phyloP scores from a whole-genome alignment of 2,888 invertebrate genomes.

The Onchidella celtica region DNA sequence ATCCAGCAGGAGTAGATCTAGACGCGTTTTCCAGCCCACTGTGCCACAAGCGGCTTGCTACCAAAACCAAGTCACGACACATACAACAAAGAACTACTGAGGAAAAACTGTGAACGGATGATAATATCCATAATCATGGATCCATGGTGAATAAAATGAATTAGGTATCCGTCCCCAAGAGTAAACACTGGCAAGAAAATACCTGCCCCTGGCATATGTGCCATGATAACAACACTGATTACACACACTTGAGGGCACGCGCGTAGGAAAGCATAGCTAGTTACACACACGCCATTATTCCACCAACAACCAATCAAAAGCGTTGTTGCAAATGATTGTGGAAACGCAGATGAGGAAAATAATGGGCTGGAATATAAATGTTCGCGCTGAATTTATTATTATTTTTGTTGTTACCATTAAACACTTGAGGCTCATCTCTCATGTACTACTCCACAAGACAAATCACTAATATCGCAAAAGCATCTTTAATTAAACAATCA shows the following conservation, averaged over 20 bases:
- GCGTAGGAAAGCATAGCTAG: constrained; percentile 45
- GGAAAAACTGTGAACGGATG: not conserved
- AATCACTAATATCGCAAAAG: too few relatives aligned
- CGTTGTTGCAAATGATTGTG: constrained; percentile 3
- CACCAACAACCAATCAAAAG: constrained; percentile 20
- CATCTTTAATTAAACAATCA: too few relatives aligned
- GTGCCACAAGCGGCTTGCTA: too few relatives aligned
- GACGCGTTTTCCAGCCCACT: too few relatives aligned
- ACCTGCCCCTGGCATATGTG: constrained; percentile 20
- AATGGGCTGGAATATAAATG: constrained; percentile 9
- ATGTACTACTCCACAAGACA: too few relatives aligned
- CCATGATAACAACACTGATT: constrained; percentile 12
- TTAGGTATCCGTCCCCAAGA: not conserved
- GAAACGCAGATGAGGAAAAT: constrained; percentile 19
- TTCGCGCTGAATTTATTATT: too few relatives aligned
- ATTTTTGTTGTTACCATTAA: too few relatives aligned
- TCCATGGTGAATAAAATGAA: not conserved
- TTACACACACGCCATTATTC: constrained; percentile 49
- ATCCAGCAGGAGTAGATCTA: too few relatives aligned
- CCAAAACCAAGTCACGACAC: not conserved
- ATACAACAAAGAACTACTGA: not conserved
- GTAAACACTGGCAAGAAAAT: constrained; percentile 26
- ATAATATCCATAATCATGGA: not conserved
- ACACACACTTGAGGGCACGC: constrained; percentile 37
- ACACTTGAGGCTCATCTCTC: too few relatives aligned